Evolutionary conservation across 2,888 invertebrate species (phyloP), one percentile per base, ranked within the genome.

Genomic region (Gymnosoma rotundatum): DNA sequence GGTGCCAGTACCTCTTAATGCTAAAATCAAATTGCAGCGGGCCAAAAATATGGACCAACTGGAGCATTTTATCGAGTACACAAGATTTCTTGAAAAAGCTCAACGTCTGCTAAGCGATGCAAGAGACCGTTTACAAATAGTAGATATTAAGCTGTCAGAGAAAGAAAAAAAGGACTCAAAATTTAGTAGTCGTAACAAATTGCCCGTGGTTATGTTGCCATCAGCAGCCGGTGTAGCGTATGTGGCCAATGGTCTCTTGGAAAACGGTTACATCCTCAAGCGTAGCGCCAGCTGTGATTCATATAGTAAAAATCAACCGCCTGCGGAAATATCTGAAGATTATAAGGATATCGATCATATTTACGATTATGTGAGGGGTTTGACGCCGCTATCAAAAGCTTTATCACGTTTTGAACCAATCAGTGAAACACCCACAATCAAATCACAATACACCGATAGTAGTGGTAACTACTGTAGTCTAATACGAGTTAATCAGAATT

Each of bases 271-370:
- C 89, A 94, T 96, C 86, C 92, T 97, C 87, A 93, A 96, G 88
- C 94, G 96, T 88, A 96, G 96, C 89, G 95, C 95, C 69, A 96
- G 96, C 67, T 96, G 96, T 58, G 97, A 96, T 90, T 94, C 96
- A 38, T 92, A 92, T 88, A 90, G 88, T 64, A 92, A 91, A 83
- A 91, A 89, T 83, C 92, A 91, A 86, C 86, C 87, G 9, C 93
- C 93, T 89, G 93, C 93, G 87, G 94, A 94, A 88, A 93, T 94
- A 90, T 96, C 95, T 42, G 97, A 97, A 90, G 97, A 98, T 89
- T 98, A 98, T 92, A 97, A 98, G 88, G 98, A 98, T 93, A 98
- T 98, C 88, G 98, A 98, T 93, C 97, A 98, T 92, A 97, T 98
- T 87, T 98, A 98, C 91, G 98, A 98, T 91, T 98, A 98, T 91